Evolutionary conservation across 1,140 invertebrate genomes (phyloP), one percentile per base, ranked within the genome.

Genomic region (Anagrus nilaparvatae): DNA sequence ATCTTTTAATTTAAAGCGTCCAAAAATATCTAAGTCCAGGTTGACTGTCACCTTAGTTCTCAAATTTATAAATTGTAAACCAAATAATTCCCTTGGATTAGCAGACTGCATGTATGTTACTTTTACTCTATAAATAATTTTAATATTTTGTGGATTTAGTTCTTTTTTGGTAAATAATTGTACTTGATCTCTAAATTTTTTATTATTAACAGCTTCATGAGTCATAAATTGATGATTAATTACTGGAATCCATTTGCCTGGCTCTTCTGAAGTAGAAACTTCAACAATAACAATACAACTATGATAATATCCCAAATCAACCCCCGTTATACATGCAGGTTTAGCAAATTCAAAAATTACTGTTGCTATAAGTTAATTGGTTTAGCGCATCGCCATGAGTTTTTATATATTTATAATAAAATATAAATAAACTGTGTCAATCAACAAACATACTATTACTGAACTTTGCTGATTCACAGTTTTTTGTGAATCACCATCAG

Each of bases 21-120:
- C 62, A 48, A 65, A 63, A 4, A 60, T 33, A 43, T 66, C 54
- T 4, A 59, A 7, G 4, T 54, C 55, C n/a, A 59, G 38, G 46
- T 63, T 56, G 6, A 61, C 44, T 1, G 40, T 27, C 3, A 59
- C 49, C 41, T 66, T 61, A 10, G 61, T 62, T 37, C 54, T 51
- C 1, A 65, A 42, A 13, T 54, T 53, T 0, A 66, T 47, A n/a
- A 57, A 63, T 2, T 40, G 43, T 0, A 66, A 29, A 7, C 63
- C 63, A 47, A 66, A 66, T 3, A 64, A 21, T 19, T 55, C 58
- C 37, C 52, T 50, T 0, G 53, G 50, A 52, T 66, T 66, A 2
- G 61, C 61, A 0, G 60, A 51, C 16, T 66, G 63, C 61, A 64
- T 61, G 4, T 62, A 66, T 1, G 61, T 62, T 2, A 65, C 53